phyloP scores from a whole-genome alignment of 1,140 invertebrate species.

The Nylanderia fulva region DNA sequence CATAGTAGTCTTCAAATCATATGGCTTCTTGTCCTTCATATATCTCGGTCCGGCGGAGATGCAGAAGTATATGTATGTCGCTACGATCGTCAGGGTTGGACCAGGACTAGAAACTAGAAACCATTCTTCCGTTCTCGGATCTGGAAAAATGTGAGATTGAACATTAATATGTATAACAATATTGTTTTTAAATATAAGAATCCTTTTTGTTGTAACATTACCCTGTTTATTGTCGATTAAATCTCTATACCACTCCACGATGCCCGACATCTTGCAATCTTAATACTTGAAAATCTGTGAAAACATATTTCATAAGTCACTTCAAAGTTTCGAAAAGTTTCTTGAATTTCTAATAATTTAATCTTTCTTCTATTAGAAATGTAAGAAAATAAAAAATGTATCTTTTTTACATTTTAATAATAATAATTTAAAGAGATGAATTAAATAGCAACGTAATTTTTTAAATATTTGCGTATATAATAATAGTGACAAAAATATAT shows the following conservation, averaged over 20 bases:
- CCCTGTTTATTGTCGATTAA: constrained; percentile 82
- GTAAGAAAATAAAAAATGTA: neutral
- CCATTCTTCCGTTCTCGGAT: constrained; percentile 94
- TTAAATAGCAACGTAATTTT: neutral
- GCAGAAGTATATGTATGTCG: constrained; percentile 92
- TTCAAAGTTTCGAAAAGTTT: neutral
- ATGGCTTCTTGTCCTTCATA: constrained; percentile 95
- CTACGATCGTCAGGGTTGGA: constrained; percentile 91
- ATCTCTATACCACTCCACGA: constrained; percentile 82
- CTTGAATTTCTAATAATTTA: neutral
- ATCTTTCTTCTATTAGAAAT: neutral
- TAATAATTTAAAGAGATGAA: neutral
- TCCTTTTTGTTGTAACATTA: constrained; percentile 63
- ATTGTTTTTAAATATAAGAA: neutral
- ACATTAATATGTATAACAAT: too few species aligned
- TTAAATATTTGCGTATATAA: neutral
- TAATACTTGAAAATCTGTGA: constrained; percentile 26
- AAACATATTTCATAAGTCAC: constrained; percentile 12
- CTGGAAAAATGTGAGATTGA: constrained; percentile 86
- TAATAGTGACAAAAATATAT: neutral
- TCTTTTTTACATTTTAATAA: neutral
- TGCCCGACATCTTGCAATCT: constrained; percentile 73
- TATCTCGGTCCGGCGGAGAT: constrained; percentile 91
- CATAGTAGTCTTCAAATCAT: constrained; percentile 91
- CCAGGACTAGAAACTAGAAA: constrained; percentile 93